Evolutionary conservation across 2,797 vertebrate genomes (phyloP), one percentile per base, ranked within the genome.

Genomic region (Poecile montanus): DNA sequence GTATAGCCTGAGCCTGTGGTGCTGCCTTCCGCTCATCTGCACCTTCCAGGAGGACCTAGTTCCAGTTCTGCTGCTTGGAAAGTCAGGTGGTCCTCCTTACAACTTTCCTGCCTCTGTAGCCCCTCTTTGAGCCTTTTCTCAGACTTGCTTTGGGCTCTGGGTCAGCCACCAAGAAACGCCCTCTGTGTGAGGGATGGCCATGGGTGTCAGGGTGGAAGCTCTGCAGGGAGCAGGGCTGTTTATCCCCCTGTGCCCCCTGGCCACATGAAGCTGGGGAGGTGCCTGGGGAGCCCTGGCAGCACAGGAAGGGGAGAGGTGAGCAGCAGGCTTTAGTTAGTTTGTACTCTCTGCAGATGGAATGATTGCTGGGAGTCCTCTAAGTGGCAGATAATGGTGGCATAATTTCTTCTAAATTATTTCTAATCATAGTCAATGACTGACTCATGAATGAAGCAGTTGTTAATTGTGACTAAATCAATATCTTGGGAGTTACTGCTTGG

Each of bases 381-480:
- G 92, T 94, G 90, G 67, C 83, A 89, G 86, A 82, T 94, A 94
- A 95, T 85, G 79, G 86, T 71, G 51, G 50, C 68, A 16, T 93
- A 93, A 94, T 95, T 95, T 87, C 86, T 87, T 88, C 53, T 77
- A 85, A 95, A 91, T 94, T 91, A 91, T 96, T 94, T 95, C 91
- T 94, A 83, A 93, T 93, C 78, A 88, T 40, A 92, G 94, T 60
- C 71, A 91, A 76, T 38, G 48, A 62, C 90, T 85, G 77, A 53
- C 77, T 95, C 88, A 61, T 85, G 89, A 95, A 80, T 85, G 84
- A 85, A 93, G 47, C 72, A 45, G 53, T 87, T 95, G 94, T 87
- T 96, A 91, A 85, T 89, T 92, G 81, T 88, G 89, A 94, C 91
- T 92, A 77, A 91, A 93, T 89, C 94, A 93, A 54, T 95, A 54